Conservation (phyloP, 2,888 invertebrate species). For the Thumatha senex region DNA sequence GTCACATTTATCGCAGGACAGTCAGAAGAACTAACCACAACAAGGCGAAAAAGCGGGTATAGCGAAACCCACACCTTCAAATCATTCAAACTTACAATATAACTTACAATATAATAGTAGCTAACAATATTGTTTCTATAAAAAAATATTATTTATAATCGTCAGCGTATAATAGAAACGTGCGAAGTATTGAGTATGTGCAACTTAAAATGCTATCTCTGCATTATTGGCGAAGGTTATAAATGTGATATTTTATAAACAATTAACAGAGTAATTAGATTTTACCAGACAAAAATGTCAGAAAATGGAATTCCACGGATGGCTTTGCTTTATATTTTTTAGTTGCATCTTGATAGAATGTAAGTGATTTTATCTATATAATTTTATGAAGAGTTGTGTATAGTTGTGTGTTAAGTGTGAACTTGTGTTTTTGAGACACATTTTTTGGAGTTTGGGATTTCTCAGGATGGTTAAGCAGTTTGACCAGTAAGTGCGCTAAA, state of each 20-base stretch:
- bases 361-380: slow-evolving; percentile 30
- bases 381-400: not conserved
- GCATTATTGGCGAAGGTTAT: slow-evolving; percentile 26
- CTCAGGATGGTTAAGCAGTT: no score
- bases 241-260: slow-evolving; percentile 41
- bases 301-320: slow-evolving; percentile 70
- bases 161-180: slow-evolving; percentile 29
- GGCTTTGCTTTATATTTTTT: slow-evolving; percentile 55
- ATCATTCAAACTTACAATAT: no score
- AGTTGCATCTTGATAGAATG: slow-evolving; percentile 50
- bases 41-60: no score
- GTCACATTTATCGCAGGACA: no score
- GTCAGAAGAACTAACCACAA: no score
- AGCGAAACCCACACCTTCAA: no score
- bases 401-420: not conserved
- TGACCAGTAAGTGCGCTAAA: no score
- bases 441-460: no score
- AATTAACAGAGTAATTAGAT: slow-evolving; percentile 30
- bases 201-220: slow-evolving; percentile 15
- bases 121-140: no score
- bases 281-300: slow-evolving; percentile 59
- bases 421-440: not conserved
- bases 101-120: no score
- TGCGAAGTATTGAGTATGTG: slow-evolving; percentile 10
- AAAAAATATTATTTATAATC: not conserved